These are phyloP conservation scores for Macrotis lagotis DNA, from an alignment of 2,113 vertebrate genomes.

Conservation along the genomic window DNA sequence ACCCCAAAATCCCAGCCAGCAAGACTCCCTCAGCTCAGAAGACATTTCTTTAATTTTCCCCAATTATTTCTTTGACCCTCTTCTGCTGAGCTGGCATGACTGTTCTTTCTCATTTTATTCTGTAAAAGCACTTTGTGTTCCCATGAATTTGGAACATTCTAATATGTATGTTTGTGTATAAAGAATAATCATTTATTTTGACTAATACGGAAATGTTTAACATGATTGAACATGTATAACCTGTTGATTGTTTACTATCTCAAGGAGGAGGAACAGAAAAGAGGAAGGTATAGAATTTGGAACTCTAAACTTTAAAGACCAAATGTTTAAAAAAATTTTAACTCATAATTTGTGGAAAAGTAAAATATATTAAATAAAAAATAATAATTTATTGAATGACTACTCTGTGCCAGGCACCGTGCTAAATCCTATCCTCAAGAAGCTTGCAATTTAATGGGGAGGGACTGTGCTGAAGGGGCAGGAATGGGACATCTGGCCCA, in stretches of 20 bases:
- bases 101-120: neutral
- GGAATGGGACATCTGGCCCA: neutral
- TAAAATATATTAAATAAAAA: neutral
- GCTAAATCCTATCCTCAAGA: neutral
- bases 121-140: neutral
- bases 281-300: too few species aligned
- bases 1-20: neutral
- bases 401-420: neutral
- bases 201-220: too few species aligned
- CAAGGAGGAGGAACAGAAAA: too few species aligned
- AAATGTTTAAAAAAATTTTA: too few species aligned
- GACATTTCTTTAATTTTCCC: neutral
- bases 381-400: neutral
- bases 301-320: too few species aligned
- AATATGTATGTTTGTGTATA: neutral
- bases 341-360: too few species aligned
- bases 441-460: neutral
- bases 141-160: neutral
- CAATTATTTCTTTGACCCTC: neutral
- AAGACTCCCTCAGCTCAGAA: neutral
- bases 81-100: neutral
- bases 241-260: too few species aligned
- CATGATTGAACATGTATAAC: too few species aligned
- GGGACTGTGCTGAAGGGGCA: neutral
- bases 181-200: too few species aligned